A percentile compares a stretch with the other conserved stretches of the same genome.
These are phyloP conservation scores for Halictus quadricinctus DNA, from an alignment of 2,888 invertebrate genomes.

Conservation along the genomic window DNA sequence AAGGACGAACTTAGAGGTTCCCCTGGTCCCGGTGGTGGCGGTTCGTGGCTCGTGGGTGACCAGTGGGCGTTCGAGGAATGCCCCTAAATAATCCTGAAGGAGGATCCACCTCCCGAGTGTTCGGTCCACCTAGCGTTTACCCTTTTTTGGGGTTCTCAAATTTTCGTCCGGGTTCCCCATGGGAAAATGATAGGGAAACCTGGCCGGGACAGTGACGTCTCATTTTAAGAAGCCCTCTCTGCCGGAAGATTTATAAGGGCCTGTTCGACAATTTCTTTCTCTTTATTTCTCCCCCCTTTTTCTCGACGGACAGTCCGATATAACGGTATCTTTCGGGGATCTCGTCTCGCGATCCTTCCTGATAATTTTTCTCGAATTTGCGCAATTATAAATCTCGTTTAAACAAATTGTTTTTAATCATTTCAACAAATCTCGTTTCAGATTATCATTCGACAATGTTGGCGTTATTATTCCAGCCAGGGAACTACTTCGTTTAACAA, in stretches of 20 bases:
- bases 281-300: background rate
- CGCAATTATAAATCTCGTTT: background rate
- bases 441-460: background rate
- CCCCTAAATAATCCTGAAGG: conserved; percentile 72
- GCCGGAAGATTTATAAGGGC: conserved; percentile 43
- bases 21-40: conserved; percentile 35
- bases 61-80: conserved; percentile 74
- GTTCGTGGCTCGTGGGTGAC: conserved; percentile 65
- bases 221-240: conserved; percentile 37
- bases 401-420: no score
- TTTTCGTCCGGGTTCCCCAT: conserved; percentile 50
- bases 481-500: background rate
- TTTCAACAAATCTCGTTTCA: background rate
- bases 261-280: conserved; percentile 21
- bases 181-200: conserved; percentile 43
- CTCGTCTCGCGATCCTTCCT: background rate
- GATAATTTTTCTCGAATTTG: background rate
- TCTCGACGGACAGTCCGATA: no score
- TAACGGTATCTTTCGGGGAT: conserved; percentile 7
- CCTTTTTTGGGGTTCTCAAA: conserved; percentile 61
- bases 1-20: conserved; percentile 36
- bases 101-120: conserved; percentile 56
- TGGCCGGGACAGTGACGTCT: conserved; percentile 40
- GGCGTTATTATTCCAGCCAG: background rate
- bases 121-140: conserved; percentile 50